Percentiles rank a stretch among this genome's conserved stretches.
phyloP scores from a whole-genome alignment of 2,888 invertebrate species.

The Apodemia zela region DNA sequence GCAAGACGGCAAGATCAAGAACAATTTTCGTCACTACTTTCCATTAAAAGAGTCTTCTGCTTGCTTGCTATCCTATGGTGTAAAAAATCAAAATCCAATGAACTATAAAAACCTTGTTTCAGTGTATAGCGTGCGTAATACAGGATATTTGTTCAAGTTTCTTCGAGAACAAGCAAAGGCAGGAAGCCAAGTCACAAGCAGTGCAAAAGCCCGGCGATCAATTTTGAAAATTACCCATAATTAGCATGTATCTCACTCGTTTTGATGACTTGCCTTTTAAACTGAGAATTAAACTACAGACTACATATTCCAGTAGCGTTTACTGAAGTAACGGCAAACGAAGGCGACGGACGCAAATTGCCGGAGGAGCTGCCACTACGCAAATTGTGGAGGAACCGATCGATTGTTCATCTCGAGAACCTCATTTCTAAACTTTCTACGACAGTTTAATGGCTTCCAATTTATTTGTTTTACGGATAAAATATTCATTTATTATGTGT shows the following conservation, averaged over 20 bases:
- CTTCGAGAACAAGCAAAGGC: slow-evolving; percentile 44
- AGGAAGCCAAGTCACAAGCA: slow-evolving; percentile 58
- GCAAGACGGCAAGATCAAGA: no score
- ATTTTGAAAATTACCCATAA: slow-evolving; percentile 79
- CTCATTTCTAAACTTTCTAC: slow-evolving; percentile 27
- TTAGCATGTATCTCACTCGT: slow-evolving; percentile 75
- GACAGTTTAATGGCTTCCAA: slow-evolving; percentile 18
- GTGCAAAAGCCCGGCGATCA: slow-evolving; percentile 72
- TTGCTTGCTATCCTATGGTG: no score
- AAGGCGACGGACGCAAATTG: slow-evolving; percentile 76
- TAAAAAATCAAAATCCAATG: no score
- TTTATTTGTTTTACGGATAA: slow-evolving; percentile 9
- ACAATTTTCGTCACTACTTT: no score
- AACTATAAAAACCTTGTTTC: no score
- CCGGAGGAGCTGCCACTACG: slow-evolving; percentile 69
- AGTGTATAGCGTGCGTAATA: slow-evolving; percentile 29
- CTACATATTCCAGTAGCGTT: slow-evolving; percentile 77
- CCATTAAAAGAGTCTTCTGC: no score
- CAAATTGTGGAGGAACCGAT: slow-evolving; percentile 66
- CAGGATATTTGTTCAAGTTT: slow-evolving; percentile 50
- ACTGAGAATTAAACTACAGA: slow-evolving; percentile 69
- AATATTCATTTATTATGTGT: neutral
- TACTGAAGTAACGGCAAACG: slow-evolving; percentile 70
- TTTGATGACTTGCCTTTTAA: slow-evolving; percentile 67
- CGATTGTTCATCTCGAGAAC: slow-evolving; percentile 52